phyloP scores from a whole-genome alignment of 2,888 invertebrate genomes.

The Drosophila bunnanda region DNA sequence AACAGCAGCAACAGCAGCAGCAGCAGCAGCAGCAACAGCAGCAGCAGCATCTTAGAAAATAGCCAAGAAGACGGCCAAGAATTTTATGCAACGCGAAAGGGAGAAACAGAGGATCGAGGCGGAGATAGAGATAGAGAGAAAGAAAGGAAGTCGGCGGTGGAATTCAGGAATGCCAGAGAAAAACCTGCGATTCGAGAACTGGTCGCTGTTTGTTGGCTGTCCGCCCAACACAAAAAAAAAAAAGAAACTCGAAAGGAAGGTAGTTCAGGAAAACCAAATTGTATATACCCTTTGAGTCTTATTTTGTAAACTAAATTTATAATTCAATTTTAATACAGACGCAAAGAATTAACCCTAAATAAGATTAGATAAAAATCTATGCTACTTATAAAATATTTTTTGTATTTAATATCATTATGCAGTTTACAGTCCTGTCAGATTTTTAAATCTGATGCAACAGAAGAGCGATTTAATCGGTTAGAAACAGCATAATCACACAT shows the following conservation, averaged over 20 bases:
- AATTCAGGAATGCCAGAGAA: constrained; percentile 67
- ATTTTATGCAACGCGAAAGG: constrained; percentile 48
- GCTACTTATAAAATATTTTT: no score
- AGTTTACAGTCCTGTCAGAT: no score
- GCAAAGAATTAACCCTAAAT: not conserved
- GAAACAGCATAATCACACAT: not conserved
- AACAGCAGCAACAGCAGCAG: constrained; percentile 18
- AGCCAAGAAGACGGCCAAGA: constrained; percentile 64
- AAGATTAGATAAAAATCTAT: no score
- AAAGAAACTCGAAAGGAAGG: not conserved
- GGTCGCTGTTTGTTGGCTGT: constrained; percentile 57
- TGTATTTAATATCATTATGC: no score
- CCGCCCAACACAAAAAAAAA: constrained; percentile 47
- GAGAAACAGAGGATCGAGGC: constrained; percentile 28
- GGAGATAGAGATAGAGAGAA: constrained; percentile 6
- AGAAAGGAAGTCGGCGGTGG: constrained; percentile 37
- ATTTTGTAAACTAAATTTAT: no score
- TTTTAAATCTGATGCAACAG: no score
- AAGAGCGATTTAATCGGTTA: not conserved
- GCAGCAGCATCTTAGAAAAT: constrained; percentile 65
- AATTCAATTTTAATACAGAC: not conserved
- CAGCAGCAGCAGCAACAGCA: constrained; percentile 12
- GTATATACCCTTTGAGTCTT: not conserved
- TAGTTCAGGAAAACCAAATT: not conserved
- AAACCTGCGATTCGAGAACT: constrained; percentile 71